Percentiles rank a stretch among this genome's conserved stretches.
phyloP scores from a whole-genome alignment of 2,113 vertebrate genomes.

The Caloenas nicobarica region DNA sequence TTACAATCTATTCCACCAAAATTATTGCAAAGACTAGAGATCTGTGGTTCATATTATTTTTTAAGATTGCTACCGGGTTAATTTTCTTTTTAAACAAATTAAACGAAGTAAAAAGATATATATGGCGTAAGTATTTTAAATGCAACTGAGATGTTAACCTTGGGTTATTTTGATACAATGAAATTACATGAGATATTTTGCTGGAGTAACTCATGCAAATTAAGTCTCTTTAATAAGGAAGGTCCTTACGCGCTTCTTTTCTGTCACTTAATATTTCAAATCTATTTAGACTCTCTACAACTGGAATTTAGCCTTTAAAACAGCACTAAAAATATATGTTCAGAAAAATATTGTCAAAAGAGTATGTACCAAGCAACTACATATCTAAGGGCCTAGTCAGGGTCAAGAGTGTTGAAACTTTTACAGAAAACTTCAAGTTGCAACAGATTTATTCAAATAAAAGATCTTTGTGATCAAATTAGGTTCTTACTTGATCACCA shows the following conservation, averaged over 20 bases:
- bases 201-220: neutral
- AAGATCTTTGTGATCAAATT: neutral
- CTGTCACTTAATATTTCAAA: neutral
- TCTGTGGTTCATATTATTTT: neutral
- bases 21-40: neutral
- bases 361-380: neutral
- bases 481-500: neutral
- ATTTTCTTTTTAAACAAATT: neutral
- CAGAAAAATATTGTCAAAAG: neutral
- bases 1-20: neutral
- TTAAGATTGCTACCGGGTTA: neutral
- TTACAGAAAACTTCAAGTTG: neutral
- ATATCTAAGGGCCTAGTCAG: neutral
- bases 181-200: neutral
- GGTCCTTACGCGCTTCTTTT: neutral
- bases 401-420: neutral
- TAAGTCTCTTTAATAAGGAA: neutral
- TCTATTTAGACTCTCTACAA: neutral
- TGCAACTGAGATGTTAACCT: neutral
- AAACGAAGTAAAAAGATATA: neutral
- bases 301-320: neutral
- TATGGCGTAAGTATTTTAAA: neutral
- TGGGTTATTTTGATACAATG: neutral
- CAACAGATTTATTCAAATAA: neutral
- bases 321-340: neutral